phyloP scores from a whole-genome alignment of 2,113 vertebrate genomes.

The Rhineura floridana region DNA sequence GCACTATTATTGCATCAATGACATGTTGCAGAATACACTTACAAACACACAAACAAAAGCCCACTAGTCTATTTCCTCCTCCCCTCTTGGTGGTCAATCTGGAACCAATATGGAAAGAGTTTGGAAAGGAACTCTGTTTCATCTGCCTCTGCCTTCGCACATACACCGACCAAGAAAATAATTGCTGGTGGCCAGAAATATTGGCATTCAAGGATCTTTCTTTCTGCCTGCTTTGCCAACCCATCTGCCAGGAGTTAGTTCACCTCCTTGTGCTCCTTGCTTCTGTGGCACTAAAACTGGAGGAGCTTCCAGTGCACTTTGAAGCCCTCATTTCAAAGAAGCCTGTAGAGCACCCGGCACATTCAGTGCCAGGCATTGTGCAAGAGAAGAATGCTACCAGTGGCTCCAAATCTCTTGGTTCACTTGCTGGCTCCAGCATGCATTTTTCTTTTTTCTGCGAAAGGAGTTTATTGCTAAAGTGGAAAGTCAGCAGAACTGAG shows the following conservation, averaged over 20 bases:
- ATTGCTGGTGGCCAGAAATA: accelerated
- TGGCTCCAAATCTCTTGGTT: neutral
- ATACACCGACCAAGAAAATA: accelerated
- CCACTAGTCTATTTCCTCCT: no score
- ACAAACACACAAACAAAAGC: no score
- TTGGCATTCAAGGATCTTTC: neutral
- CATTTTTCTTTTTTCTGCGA: slow-evolving; percentile 16
- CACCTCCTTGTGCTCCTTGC: neutral
- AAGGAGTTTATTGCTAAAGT: slow-evolving; percentile 66
- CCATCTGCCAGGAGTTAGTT: accelerated
- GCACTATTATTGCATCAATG: no score
- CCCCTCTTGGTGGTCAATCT: neutral
- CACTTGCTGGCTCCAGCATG: slow-evolving; percentile 23
- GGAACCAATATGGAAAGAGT: neutral
- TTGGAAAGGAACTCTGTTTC: neutral
- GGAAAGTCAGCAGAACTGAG: slow-evolving; percentile 68
- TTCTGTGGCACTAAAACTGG: neutral
- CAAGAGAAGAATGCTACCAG: neutral
- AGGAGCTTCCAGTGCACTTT: accelerated
- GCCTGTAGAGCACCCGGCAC: neutral
- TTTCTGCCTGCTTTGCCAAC: neutral
- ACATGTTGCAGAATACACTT: no score
- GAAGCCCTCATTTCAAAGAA: neutral
- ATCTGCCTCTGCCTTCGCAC: neutral
- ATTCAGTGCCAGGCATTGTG: neutral